Evolutionary conservation across 1,140 invertebrate species (phyloP).

Genomic region (Forficula auricularia): DNA sequence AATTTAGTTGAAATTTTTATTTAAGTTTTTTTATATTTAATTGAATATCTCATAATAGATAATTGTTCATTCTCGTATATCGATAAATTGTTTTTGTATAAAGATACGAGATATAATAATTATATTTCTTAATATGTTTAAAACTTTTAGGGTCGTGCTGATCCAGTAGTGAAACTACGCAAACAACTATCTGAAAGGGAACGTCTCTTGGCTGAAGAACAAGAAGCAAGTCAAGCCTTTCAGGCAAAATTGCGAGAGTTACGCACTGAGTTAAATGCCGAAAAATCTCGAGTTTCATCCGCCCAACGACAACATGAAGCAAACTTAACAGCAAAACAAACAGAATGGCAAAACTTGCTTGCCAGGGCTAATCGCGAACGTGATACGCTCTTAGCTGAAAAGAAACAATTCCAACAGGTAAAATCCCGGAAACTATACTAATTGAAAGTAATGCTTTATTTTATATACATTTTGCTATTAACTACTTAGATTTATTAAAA

Average conservation of each 20-base stretch:
- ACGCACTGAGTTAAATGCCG: constrained; percentile 46
- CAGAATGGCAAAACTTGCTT: constrained; percentile 38
- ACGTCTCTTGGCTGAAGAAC: constrained; percentile 48
- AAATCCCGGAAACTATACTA: too few species aligned
- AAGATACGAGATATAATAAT: too few species aligned
- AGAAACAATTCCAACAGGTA: constrained; percentile 29
- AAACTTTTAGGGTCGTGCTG: constrained; percentile 59
- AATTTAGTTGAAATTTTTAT: too few species aligned
- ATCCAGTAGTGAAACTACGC: constrained; percentile 66
- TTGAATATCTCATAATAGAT: too few species aligned
- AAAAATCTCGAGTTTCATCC: constrained; percentile 35
- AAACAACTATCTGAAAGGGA: constrained; percentile 72
- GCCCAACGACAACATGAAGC: constrained; percentile 39
- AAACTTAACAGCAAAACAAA: constrained; percentile 26
- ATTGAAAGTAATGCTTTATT: too few species aligned
- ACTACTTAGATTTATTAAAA: too few species aligned
- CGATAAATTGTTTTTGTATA: too few species aligned
- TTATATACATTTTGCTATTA: too few species aligned
- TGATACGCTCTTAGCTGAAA: constrained; percentile 36
- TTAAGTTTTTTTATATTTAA: too few species aligned
- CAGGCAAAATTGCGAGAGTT: constrained; percentile 62
- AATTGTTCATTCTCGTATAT: too few species aligned
- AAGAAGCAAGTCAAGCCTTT: constrained; percentile 41
- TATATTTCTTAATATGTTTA: too few species aligned
- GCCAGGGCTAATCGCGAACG: constrained; percentile 28